Conservation (phyloP, 2,113 vertebrate genomes). For the Strix uralensis region DNA sequence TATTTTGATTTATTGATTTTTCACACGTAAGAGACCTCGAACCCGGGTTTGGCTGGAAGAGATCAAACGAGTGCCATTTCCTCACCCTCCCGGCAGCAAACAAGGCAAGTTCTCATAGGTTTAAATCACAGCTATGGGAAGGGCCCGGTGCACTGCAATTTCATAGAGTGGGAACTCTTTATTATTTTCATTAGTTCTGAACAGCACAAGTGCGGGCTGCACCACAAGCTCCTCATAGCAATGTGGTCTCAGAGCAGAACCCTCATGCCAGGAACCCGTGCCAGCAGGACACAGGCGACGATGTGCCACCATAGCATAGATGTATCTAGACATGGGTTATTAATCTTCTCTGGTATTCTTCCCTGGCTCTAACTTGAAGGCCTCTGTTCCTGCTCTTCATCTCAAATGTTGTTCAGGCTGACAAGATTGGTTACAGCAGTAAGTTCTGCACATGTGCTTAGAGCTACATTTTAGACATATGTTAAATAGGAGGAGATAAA, state of each 20-base stretch:
- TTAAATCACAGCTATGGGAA: not conserved
- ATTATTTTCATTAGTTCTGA: not conserved
- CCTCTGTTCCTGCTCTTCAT: not conserved
- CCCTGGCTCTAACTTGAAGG: not conserved
- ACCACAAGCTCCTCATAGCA: not conserved
- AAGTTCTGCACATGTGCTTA: not conserved
- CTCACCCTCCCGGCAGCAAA: not conserved
- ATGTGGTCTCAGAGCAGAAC: not conserved
- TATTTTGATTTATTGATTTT: constrained; percentile 55
- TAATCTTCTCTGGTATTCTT: not conserved
- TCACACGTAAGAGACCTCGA: constrained; percentile 2
- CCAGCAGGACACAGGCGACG: rapidly evolving
- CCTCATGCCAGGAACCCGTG: rapidly evolving
- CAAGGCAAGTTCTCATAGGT: not conserved
- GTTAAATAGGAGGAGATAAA: not conserved
- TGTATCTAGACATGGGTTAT: rapidly evolving
- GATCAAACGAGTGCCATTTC: not conserved
- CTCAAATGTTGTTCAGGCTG: not conserved
- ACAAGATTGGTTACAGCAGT: not conserved
- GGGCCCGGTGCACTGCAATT: not conserved
- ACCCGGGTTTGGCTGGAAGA: not conserved
- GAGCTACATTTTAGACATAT: not conserved
- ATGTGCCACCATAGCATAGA: not conserved
- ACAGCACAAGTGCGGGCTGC: rapidly evolving
- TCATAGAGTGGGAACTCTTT: not conserved